These are phyloP conservation scores for Chloroclysta siterata DNA, from an alignment of 2,888 invertebrate species.

Conservation along the genomic window DNA sequence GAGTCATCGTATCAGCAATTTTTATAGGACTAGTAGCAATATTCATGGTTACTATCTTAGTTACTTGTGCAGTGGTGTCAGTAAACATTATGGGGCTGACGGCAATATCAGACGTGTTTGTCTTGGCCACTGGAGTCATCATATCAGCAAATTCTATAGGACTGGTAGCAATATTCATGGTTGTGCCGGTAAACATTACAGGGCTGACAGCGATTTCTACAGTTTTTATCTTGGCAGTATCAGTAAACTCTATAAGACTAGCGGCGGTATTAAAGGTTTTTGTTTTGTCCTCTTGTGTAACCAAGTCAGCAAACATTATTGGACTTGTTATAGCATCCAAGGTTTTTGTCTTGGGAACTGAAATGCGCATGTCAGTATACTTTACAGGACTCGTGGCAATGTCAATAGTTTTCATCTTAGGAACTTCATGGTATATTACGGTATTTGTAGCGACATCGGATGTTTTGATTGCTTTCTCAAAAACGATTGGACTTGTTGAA, in stretches of 20 bases:
- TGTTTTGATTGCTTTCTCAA: constrained; percentile 14
- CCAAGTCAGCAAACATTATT: constrained; percentile 4
- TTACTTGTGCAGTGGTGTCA: background rate
- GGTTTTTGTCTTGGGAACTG: background rate
- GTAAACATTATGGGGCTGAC: constrained; percentile 3
- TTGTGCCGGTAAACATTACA: constrained; percentile 1
- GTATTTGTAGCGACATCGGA: constrained; percentile 15
- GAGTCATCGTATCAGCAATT: background rate
- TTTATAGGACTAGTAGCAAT: constrained; percentile 7
- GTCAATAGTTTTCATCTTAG: background rate
- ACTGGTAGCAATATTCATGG: background rate
- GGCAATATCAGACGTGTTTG: background rate
- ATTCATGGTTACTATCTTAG: background rate
- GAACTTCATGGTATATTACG: background rate
- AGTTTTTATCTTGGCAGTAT: background rate
- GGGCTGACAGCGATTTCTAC: constrained; percentile 4
- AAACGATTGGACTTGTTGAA: constrained; percentile 31
- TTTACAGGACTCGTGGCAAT: constrained; percentile 9
- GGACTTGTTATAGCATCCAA: constrained; percentile 14
- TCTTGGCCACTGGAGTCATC: background rate
- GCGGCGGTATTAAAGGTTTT: constrained; percentile 2
- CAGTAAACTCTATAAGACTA: constrained; percentile 2
- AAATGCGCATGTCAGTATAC: background rate
- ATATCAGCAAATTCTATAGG: constrained; percentile 2
- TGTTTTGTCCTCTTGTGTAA: background rate